Conservation (phyloP, 2,888 invertebrate species). For the Drosophila flavopinicola region DNA sequence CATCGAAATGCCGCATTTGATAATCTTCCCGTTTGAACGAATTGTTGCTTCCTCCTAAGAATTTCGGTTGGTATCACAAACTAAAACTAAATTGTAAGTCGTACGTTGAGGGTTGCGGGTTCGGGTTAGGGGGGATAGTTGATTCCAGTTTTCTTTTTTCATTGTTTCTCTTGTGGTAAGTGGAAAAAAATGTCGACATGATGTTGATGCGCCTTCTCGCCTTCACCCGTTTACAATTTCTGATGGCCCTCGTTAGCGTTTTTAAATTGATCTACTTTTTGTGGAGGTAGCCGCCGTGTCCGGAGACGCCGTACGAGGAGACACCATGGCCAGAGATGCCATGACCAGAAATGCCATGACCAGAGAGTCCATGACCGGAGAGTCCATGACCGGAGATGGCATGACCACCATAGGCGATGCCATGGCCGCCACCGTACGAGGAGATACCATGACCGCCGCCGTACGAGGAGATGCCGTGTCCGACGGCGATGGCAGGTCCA, state of each 20-base stretch:
- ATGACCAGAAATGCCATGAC: slow-evolving; percentile 29
- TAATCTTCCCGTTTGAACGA: slow-evolving; percentile 31
- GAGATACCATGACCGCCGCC: slow-evolving; percentile 30
- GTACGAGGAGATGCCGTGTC: slow-evolving; percentile 22
- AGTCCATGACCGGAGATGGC: slow-evolving; percentile 31
- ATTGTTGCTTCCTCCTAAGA: slow-evolving; percentile 57
- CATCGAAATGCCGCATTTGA: slow-evolving; percentile 34
- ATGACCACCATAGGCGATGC: slow-evolving; percentile 37
- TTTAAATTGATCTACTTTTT: slow-evolving; percentile 81
- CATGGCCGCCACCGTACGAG: slow-evolving; percentile 45
- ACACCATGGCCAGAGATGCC: slow-evolving; percentile 49
- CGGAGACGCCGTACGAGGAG: slow-evolving; percentile 44
- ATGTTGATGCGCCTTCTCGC: slow-evolving; percentile 53
- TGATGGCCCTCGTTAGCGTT: slow-evolving; percentile 64
- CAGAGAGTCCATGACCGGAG: slow-evolving; percentile 35
- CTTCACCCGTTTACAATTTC: slow-evolving; percentile 65
- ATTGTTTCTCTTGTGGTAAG: slow-evolving; percentile 21
- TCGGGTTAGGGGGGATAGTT: slow-evolving; percentile 35
- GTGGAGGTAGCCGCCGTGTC: slow-evolving; percentile 74
- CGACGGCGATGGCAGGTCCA: slow-evolving; percentile 20
- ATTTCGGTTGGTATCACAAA: slow-evolving; percentile 83
- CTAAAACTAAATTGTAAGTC: slow-evolving; percentile 82
- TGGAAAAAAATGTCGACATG: slow-evolving; percentile 43
- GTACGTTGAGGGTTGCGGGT: slow-evolving; percentile 69
- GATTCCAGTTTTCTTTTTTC: slow-evolving; percentile 26